Percentiles rank a stretch among this genome's conserved stretches.
phyloP scores from a whole-genome alignment of 2,888 invertebrate species.

The Ormyrus nitidulus region DNA sequence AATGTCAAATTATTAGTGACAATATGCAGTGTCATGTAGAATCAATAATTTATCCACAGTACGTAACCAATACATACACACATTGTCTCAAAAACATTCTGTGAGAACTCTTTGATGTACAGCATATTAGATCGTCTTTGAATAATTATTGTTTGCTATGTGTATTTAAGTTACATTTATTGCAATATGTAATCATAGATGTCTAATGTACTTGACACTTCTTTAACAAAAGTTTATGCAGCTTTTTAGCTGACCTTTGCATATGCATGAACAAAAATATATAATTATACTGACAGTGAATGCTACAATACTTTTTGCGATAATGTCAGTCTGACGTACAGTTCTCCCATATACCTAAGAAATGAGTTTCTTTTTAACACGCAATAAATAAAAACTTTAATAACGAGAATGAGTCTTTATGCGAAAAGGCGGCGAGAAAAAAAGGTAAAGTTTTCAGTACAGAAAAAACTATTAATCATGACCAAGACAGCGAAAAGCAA shows the following conservation, averaged over 20 bases:
- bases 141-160: constrained; percentile 18
- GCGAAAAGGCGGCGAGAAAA: not conserved
- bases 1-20: constrained; percentile 17
- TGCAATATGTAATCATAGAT: not conserved
- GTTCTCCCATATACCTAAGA: constrained; percentile 17
- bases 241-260: constrained; percentile 27
- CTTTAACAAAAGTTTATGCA: constrained; percentile 27
- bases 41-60: constrained; percentile 31
- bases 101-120: not conserved
- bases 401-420: not conserved
- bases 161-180: constrained; percentile 9
- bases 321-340: constrained; percentile 42
- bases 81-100: constrained; percentile 24
- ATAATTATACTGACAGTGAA: constrained; percentile 34
- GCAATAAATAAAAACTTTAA: not conserved
- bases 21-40: constrained; percentile 27
- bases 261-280: constrained; percentile 24
- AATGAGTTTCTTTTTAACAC: constrained; percentile 29
- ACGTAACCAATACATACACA: constrained; percentile 28
- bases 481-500: not conserved
- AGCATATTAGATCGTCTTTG: constrained; percentile 13
- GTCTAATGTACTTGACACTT: constrained; percentile 13
- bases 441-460: not conserved
- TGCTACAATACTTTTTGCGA: constrained; percentile 11
- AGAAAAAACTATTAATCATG: not conserved